Percentiles rank a stretch among this genome's conserved stretches.
phyloP scores from a whole-genome alignment of 2,888 invertebrate genomes.

The Hecatera dysodea region DNA sequence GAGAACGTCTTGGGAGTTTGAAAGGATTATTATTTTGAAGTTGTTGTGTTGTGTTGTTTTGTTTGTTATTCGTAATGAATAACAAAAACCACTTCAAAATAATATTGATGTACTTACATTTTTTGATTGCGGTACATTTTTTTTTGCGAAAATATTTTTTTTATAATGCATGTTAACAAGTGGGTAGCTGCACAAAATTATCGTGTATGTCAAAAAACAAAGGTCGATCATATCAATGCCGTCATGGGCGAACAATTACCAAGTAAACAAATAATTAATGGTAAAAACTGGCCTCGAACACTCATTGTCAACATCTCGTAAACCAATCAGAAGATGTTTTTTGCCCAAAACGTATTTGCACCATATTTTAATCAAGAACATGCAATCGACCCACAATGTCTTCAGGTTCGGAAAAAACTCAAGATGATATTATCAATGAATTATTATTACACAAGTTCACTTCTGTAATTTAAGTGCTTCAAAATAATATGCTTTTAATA shows the following conservation, averaged over 20 bases:
- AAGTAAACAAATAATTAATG: slow-evolving; percentile 77
- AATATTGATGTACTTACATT: too few relatives aligned
- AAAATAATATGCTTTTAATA: slow-evolving; percentile 31
- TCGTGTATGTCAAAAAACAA: slow-evolving; percentile 72
- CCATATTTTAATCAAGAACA: slow-evolving; percentile 36
- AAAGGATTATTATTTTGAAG: background rate
- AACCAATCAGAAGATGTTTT: slow-evolving; percentile 62
- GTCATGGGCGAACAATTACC: slow-evolving; percentile 84
- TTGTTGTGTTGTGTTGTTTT: too few relatives aligned
- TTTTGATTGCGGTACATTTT: background rate
- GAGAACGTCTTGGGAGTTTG: background rate
- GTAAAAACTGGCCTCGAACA: slow-evolving; percentile 84
- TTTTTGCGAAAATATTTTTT: background rate
- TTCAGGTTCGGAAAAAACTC: slow-evolving; percentile 2
- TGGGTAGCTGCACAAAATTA: slow-evolving; percentile 60
- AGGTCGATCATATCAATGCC: slow-evolving; percentile 85
- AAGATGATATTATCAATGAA: slow-evolving; percentile 13
- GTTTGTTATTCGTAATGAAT: too few relatives aligned
- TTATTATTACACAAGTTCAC: background rate
- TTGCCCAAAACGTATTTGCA: slow-evolving; percentile 44
- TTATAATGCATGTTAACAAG: slow-evolving; percentile 25
- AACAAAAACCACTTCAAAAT: too few relatives aligned
- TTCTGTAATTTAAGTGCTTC: slow-evolving; percentile 17
- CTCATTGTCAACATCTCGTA: slow-evolving; percentile 80
- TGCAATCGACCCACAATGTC: slow-evolving; percentile 32